These are phyloP conservation scores for Huso huso DNA, from an alignment of 2,797 vertebrate genomes.

Conservation along the genomic window DNA sequence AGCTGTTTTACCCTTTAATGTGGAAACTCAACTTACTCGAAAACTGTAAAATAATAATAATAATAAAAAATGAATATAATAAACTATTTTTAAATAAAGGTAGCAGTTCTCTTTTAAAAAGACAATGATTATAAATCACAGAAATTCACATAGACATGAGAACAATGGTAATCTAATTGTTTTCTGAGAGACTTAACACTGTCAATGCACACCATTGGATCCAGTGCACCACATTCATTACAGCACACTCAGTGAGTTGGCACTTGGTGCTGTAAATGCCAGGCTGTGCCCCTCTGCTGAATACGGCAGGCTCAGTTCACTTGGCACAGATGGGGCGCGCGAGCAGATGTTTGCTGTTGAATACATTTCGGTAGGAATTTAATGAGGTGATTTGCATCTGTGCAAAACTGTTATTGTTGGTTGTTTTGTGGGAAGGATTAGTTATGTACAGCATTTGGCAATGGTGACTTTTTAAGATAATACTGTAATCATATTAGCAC, in stretches of 20 bases:
- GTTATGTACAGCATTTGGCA: no score
- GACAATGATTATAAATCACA: not conserved
- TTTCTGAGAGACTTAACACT: conserved; percentile 47
- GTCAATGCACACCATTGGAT: conserved; percentile 24
- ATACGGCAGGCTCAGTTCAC: conserved; percentile 30
- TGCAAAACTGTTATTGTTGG: conserved; percentile 55
- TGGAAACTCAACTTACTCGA: no score
- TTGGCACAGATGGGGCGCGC: conserved; percentile 50
- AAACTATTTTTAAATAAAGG: no score
- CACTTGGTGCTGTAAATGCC: conserved; percentile 47
- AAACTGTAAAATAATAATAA: no score
- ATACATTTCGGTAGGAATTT: conserved; percentile 49
- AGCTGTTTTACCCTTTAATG: no score
- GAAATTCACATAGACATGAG: conserved; percentile 14
- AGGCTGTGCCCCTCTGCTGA: conserved; percentile 34
- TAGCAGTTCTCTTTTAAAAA: no score
- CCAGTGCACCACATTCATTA: conserved; percentile 35
- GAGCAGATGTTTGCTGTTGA: conserved; percentile 56
- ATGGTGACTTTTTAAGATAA: no score
- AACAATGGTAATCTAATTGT: conserved; percentile 28
- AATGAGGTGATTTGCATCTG: conserved; percentile 60
- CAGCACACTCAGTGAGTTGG: conserved; percentile 33
- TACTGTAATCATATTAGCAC: no score
- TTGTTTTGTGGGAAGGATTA: conserved; percentile 47
- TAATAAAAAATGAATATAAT: no score